Evolutionary conservation across 2,113 vertebrate species (phyloP).

Genomic region (Rhinolophus sinicus): DNA sequence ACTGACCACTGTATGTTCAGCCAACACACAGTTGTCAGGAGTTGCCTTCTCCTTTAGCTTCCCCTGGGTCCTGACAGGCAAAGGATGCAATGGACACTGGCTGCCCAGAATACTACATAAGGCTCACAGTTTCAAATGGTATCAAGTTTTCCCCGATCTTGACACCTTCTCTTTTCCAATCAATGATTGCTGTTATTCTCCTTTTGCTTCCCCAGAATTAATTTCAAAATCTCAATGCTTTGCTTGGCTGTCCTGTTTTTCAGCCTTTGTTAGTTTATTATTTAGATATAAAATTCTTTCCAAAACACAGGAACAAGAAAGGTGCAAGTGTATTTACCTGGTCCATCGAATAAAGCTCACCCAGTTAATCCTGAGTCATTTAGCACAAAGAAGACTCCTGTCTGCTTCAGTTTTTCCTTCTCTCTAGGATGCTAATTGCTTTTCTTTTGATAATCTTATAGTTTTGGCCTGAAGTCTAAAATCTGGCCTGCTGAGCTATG

Average conservation of each 20-base stretch:
- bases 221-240: neutral
- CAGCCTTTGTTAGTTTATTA: neutral
- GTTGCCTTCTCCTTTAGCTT: neutral
- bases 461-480: conserved; percentile 75
- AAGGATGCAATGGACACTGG: neutral
- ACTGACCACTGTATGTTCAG: neutral
- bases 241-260: neutral
- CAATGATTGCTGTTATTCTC: neutral
- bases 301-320: neutral
- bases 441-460: conserved; percentile 75
- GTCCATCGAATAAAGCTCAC: neutral
- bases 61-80: neutral
- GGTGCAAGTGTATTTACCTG: conserved; percentile 26
- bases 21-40: too few relatives aligned
- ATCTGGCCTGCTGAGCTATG: conserved; percentile 73
- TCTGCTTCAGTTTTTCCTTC: conserved; percentile 67
- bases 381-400: neutral
- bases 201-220: neutral
- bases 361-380: conserved; percentile 20
- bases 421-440: conserved; percentile 74
- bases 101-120: neutral
- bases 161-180: neutral
- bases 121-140: neutral
- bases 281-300: neutral
- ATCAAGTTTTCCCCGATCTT: neutral